Evolutionary conservation across 2,888 invertebrate species (phyloP).

Genomic region (Cheilosia grossa): DNA sequence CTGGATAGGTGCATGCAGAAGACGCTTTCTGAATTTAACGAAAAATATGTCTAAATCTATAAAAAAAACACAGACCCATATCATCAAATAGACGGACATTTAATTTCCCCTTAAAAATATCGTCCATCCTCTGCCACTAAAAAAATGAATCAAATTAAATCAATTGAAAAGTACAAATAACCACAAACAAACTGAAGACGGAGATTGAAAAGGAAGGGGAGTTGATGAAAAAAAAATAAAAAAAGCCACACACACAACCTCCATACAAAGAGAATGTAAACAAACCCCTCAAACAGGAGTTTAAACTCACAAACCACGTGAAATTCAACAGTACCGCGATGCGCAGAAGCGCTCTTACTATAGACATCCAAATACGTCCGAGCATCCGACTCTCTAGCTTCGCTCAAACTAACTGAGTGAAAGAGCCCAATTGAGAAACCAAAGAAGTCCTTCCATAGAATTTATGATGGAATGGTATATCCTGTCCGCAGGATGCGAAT

Average conservation of each 20-base stretch:
- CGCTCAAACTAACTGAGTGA: slow-evolving; percentile 13
- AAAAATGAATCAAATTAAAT: slow-evolving; percentile 78
- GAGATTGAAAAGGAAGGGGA: background rate
- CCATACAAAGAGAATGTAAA: slow-evolving; percentile 67
- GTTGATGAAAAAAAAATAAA: background rate
- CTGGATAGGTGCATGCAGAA: too few species aligned
- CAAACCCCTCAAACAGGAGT: slow-evolving; percentile 63
- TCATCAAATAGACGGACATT: slow-evolving; percentile 48
- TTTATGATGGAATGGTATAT: slow-evolving; percentile 58
- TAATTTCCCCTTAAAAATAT: slow-evolving; percentile 27
- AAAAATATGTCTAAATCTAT: too few species aligned
- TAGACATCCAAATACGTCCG: background rate
- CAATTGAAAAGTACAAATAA: slow-evolving; percentile 78
- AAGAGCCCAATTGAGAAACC: slow-evolving; percentile 24
- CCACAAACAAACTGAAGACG: slow-evolving; percentile 21
- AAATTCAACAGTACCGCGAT: slow-evolving; percentile 16
- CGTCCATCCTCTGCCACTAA: slow-evolving; percentile 4
- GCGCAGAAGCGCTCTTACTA: slow-evolving; percentile 63
- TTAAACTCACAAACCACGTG: slow-evolving; percentile 64
- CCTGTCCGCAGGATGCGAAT: slow-evolving; percentile 31
- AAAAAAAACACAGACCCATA: background rate
- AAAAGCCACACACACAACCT: slow-evolving; percentile 6
- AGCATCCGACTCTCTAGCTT: background rate
- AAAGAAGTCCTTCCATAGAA: slow-evolving; percentile 56
- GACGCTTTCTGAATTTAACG: too few species aligned